Base-by-base conservation (phyloP, 2,888 invertebrate genomes). In the Serrognathus titanus region DNA sequence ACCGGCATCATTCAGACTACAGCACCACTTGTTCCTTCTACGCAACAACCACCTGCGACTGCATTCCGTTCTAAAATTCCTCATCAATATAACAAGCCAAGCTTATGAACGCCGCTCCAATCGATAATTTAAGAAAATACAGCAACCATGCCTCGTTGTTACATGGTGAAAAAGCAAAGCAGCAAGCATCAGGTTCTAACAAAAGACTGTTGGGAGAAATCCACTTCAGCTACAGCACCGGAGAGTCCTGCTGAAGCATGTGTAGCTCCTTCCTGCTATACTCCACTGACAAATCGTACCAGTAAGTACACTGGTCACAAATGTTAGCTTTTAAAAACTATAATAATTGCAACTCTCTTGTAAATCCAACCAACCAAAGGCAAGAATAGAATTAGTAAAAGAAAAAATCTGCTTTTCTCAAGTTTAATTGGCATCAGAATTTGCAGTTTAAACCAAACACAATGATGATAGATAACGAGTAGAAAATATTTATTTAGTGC, bases 151-250 rank as follows among this genome's bases (percentile, higher is more conserved):
- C 88, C 88, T 78, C 86, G 88, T 73, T 88, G 87, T 74, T 88
- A 88, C 74, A 87, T 88, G 86, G 86, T 87, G 71, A 87, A 87
- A 81, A 87, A 87, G 75, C 78, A 82, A 73, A 82, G 80, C 80
- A 80, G 76, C 77, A 81, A 80, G 74, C 75, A 69, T 69, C 76
- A 72, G 69, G 55, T 63, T 63, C 77, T 78, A 66, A 78, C 78
- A 61, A 79, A 72, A 63, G 75, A 75, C 59, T 79, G 75, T 70
- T 80, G 80, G 76, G 73, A 66, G 67, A 73, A 79, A 66, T 70
- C 58, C 61, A 64, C 66, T 61, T 67, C 67, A 61, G 57, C 60
- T 65, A 78, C 78, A 63, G 79, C 80, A 55, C 80, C 75, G 36
- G 75, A 74, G 54, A 84, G 84, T 69, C 84, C 84, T 57, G 82